Conservation (phyloP, 1,140 invertebrate genomes). For the Zeugodacus cucurbitae region DNA sequence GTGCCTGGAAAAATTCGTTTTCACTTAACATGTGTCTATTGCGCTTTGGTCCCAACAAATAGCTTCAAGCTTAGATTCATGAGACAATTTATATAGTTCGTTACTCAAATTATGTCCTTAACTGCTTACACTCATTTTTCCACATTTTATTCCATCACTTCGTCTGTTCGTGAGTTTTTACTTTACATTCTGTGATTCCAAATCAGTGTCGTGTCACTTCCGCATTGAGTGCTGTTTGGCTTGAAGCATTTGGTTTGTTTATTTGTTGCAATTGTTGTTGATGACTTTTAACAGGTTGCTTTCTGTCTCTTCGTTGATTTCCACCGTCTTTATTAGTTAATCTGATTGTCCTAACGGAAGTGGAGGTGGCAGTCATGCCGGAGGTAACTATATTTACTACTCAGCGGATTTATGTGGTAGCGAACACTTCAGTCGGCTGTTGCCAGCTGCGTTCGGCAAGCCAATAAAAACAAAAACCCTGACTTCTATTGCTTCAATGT, state of each 20-base stretch:
- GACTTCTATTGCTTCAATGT: not conserved
- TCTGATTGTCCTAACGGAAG: not conserved
- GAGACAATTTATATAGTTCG: too few species aligned
- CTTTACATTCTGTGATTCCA: not conserved
- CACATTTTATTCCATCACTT: not conserved
- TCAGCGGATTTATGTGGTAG: not conserved
- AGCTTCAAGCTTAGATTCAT: not conserved
- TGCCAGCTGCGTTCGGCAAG: not conserved
- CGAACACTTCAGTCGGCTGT: not conserved
- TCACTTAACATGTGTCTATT: too few species aligned
- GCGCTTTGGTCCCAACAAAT: not conserved
- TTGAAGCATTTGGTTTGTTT: not conserved
- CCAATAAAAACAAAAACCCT: not conserved
- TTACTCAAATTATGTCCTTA: not conserved
- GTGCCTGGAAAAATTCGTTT: not conserved
- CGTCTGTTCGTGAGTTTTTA: not conserved
- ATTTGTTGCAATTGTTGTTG: not conserved
- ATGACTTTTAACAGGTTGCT: not conserved
- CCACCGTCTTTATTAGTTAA: not conserved
- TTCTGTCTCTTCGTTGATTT: not conserved
- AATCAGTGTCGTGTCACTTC: slow-evolving; percentile 9
- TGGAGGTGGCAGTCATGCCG: not conserved
- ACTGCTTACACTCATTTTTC: not conserved
- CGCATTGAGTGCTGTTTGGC: not conserved
- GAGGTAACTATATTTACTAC: not conserved